A percentile compares a stretch with the other conserved stretches of the same genome.
phyloP scores from a whole-genome alignment of 2,113 vertebrate genomes.

The Scartelaos histophorus region DNA sequence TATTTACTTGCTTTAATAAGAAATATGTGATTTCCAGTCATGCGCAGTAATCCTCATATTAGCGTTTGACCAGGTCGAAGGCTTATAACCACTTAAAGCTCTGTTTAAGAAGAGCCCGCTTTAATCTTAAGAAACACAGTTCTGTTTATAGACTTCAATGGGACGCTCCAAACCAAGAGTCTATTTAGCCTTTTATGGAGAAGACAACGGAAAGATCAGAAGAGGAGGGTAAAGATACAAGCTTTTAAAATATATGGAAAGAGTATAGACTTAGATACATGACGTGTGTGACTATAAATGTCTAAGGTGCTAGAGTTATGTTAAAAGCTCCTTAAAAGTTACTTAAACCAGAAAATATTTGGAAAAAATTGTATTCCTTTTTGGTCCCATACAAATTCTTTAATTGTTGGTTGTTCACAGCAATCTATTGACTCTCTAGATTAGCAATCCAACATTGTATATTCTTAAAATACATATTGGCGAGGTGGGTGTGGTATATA shows the following conservation, averaged over 20 bases:
- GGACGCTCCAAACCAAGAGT: not conserved
- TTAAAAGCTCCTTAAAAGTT: not conserved
- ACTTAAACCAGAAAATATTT: no score
- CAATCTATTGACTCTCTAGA: not conserved
- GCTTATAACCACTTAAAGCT: not conserved
- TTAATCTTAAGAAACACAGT: conserved; percentile 13
- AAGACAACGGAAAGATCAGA: conserved; percentile 8
- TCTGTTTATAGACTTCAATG: conserved; percentile 32
- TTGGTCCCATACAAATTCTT: not conserved
- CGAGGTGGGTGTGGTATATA: no score
- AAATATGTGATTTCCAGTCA: conserved; percentile 18
- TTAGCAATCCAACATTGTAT: no score
- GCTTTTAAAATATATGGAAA: not conserved
- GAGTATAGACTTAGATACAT: not conserved
- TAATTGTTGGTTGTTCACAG: not conserved
- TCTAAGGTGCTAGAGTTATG: not conserved
- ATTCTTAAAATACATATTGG: no score
- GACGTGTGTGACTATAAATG: not conserved
- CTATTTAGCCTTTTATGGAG: conserved; percentile 44
- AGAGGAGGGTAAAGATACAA: not conserved
- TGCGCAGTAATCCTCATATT: conserved; percentile 5
- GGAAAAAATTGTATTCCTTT: no score
- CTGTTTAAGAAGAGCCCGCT: not conserved
- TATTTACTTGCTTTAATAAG: conserved; percentile 46
- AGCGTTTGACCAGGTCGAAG: not conserved